phyloP scores from a whole-genome alignment of 2,113 vertebrate species.

The Aptenodytes forsteri region DNA sequence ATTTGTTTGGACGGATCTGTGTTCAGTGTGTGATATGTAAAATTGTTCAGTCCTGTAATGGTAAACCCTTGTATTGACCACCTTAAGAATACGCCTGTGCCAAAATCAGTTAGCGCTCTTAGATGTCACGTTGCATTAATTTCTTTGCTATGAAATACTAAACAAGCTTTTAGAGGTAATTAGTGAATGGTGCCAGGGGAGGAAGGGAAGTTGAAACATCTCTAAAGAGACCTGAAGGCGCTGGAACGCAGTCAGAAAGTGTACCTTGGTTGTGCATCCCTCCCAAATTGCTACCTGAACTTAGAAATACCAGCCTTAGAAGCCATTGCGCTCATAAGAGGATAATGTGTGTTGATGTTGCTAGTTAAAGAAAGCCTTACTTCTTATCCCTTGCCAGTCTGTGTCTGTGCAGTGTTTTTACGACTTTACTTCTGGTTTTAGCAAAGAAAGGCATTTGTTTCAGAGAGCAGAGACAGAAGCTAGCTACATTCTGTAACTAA shows the following conservation, averaged over 20 bases:
- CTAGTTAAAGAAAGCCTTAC: background rate
- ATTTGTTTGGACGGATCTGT: background rate
- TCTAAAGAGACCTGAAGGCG: background rate
- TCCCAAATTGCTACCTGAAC: background rate
- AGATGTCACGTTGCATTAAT: fast-evolving
- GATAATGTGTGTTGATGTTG: background rate
- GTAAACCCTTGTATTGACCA: background rate
- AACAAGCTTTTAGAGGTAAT: background rate
- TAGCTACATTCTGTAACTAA: background rate
- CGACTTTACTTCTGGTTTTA: background rate
- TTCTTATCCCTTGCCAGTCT: background rate
- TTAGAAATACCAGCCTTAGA: background rate
- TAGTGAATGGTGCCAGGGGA: background rate
- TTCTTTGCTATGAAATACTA: background rate
- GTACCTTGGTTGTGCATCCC: background rate
- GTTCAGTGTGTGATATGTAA: background rate
- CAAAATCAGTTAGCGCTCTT: background rate
- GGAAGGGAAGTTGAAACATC: background rate
- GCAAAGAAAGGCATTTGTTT: background rate
- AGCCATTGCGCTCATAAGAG: background rate
- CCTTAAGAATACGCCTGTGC: background rate
- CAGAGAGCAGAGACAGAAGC: background rate
- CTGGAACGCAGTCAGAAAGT: background rate
- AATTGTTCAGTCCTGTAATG: background rate
- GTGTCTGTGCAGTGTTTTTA: background rate